phyloP scores from a whole-genome alignment of 2,888 invertebrate species.

The Agriopis aurantiaria region DNA sequence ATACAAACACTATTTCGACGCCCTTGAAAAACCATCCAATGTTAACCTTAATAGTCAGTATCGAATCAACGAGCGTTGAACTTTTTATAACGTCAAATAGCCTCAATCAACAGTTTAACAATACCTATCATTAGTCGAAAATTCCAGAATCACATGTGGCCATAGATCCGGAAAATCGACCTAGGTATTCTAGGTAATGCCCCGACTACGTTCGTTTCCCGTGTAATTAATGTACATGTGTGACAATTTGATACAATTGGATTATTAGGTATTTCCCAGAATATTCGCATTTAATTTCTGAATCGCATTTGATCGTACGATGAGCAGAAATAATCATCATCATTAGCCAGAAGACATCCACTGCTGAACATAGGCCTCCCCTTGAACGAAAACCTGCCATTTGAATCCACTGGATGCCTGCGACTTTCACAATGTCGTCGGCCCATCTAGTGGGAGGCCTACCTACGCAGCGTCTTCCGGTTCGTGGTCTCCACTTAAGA shows the following conservation, averaged over 20 bases:
- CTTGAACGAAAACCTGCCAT: too few species aligned
- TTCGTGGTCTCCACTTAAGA: too few species aligned
- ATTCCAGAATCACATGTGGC: slow-evolving; percentile 8
- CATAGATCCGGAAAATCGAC: slow-evolving; percentile 1
- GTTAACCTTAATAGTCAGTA: background rate
- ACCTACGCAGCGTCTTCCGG: too few species aligned
- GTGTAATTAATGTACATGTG: slow-evolving; percentile 4
- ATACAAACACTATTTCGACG: background rate
- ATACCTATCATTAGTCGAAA: slow-evolving; percentile 15
- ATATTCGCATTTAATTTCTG: background rate
- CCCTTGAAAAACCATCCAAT: background rate
- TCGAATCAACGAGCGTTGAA: slow-evolving; percentile 14
- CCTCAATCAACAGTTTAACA: slow-evolving; percentile 10
- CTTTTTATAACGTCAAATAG: slow-evolving; percentile 14
- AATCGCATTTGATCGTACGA: background rate
- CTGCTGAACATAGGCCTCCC: too few species aligned
- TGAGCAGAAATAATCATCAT: too few species aligned
- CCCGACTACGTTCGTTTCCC: slow-evolving; percentile 6
- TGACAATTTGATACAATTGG: slow-evolving; percentile 13
- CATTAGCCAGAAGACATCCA: too few species aligned
- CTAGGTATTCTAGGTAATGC: slow-evolving; percentile 10
- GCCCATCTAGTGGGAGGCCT: too few species aligned
- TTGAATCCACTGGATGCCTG: too few species aligned
- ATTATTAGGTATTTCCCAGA: slow-evolving; percentile 25
- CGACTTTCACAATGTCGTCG: too few species aligned